These are phyloP conservation scores for Planiliza haematocheilus DNA, from an alignment of 2,113 vertebrate species.

Conservation along the genomic window DNA sequence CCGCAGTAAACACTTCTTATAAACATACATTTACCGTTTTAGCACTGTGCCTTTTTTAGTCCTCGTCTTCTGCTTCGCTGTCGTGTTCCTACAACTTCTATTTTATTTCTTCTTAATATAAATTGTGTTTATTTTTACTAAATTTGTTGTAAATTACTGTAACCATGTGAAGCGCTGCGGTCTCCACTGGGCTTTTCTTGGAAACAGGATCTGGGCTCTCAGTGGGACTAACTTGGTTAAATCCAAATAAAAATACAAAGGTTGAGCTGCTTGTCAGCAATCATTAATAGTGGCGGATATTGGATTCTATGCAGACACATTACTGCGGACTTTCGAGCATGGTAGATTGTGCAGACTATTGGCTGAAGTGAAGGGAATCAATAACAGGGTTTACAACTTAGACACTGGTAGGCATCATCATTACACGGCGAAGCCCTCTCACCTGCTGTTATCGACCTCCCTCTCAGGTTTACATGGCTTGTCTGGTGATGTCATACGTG, in stretches of 20 bases:
- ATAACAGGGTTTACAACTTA: slow-evolving; percentile 81
- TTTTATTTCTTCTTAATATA: slow-evolving; percentile 35
- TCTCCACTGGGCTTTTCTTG: slow-evolving; percentile 44
- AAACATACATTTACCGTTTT: slow-evolving; percentile 54
- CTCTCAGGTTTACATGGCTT: slow-evolving; percentile 69
- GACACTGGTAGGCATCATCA: slow-evolving; percentile 79
- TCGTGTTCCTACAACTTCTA: slow-evolving; percentile 15
- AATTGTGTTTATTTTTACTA: slow-evolving; percentile 59
- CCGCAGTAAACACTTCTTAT: slow-evolving; percentile 52
- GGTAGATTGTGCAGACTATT: slow-evolving; percentile 61
- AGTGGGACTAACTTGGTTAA: slow-evolving; percentile 59
- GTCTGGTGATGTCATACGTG: slow-evolving; percentile 73
- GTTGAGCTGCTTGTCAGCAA: slow-evolving; percentile 67
- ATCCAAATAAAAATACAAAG: slow-evolving; percentile 66
- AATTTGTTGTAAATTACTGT: slow-evolving; percentile 54
- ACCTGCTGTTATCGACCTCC: slow-evolving; percentile 79
- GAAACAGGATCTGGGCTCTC: slow-evolving; percentile 63
- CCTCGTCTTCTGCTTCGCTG: slow-evolving; percentile 11
- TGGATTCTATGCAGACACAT: slow-evolving; percentile 72
- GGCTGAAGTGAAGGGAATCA: slow-evolving; percentile 76
- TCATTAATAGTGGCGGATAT: slow-evolving; percentile 69
- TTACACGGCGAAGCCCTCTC: slow-evolving; percentile 77
- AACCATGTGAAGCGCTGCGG: slow-evolving; percentile 42
- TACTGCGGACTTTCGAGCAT: slow-evolving; percentile 64
- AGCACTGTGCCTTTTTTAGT: slow-evolving; percentile 21